Conservation (phyloP, 2,797 vertebrate species). For the Eulemur albifrons region DNA sequence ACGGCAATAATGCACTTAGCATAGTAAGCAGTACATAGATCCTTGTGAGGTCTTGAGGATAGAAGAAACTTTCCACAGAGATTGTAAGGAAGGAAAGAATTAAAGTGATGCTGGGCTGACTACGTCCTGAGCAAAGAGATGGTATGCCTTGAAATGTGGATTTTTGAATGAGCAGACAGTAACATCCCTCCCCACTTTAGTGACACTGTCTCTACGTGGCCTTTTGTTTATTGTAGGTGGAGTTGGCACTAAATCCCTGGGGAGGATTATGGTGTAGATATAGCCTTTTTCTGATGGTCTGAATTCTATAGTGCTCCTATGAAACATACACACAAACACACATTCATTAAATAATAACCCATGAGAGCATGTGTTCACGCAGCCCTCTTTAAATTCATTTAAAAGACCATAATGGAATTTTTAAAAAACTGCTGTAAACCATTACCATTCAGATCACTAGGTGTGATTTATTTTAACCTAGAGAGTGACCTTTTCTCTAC, state of each 20-base stretch:
- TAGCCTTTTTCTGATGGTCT: constrained; percentile 15
- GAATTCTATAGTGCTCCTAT: background rate
- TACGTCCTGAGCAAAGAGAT: background rate
- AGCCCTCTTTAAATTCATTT: background rate
- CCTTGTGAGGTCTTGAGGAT: background rate
- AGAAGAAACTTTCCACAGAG: background rate
- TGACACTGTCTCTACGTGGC: background rate
- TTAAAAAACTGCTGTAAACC: background rate
- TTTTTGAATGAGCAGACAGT: background rate
- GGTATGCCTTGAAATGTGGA: background rate
- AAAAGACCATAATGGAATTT: background rate
- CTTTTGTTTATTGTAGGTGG: constrained; percentile 21
- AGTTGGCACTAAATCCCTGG: background rate
- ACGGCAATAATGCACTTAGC: background rate
- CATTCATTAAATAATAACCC: background rate
- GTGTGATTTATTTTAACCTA: background rate
- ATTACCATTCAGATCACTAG: background rate
- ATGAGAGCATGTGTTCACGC: background rate
- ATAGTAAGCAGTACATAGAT: background rate
- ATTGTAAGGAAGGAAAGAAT: background rate
- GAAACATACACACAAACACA: background rate
- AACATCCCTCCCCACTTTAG: accelerated
- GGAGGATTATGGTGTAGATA: background rate
- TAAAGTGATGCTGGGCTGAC: background rate
- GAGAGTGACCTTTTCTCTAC: constrained; percentile 1